These are phyloP conservation scores for Lycorma delicatula DNA, from an alignment of 1,140 invertebrate species.

Conservation along the genomic window DNA sequence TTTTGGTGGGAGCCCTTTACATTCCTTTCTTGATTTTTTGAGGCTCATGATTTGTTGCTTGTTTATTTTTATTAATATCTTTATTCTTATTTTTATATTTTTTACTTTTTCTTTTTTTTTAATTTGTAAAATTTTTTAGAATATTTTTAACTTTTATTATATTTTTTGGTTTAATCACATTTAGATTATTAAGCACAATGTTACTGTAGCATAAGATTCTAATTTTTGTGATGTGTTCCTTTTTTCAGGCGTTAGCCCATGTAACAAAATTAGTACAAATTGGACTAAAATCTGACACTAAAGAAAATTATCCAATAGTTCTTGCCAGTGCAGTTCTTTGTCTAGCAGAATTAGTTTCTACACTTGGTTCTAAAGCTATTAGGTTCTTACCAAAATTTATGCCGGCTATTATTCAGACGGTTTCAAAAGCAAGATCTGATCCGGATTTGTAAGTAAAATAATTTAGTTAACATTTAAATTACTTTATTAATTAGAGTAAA, in stretches of 20 bases:
- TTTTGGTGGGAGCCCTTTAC: no score
- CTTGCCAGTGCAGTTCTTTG: constrained; percentile 67
- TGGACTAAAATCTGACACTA: constrained; percentile 2
- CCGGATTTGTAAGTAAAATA: no score
- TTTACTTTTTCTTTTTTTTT: no score
- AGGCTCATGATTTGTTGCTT: no score
- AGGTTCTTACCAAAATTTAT: constrained; percentile 64
- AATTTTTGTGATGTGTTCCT: constrained; percentile 10
- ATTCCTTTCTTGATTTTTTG: no score
- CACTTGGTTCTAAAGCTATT: constrained; percentile 64
- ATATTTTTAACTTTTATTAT: no score
- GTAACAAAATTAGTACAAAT: constrained; percentile 11
- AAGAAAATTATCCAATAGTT: constrained; percentile 44
- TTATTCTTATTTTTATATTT: no score
- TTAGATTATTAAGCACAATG: no score
- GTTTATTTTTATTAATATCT: no score
- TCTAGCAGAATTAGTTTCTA: constrained; percentile 66
- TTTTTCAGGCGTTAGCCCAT: neutral
- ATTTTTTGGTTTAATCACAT: no score
- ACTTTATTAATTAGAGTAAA: neutral
- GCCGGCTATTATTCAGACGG: constrained; percentile 61
- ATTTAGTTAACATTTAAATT: neutral
- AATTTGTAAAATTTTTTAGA: no score
- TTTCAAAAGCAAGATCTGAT: constrained; percentile 25
- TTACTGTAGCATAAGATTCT: neutral